Evolutionary conservation across 2,113 vertebrate species (phyloP), one percentile per base, ranked within the genome.

Genomic region (Corydoras sp.): DNA sequence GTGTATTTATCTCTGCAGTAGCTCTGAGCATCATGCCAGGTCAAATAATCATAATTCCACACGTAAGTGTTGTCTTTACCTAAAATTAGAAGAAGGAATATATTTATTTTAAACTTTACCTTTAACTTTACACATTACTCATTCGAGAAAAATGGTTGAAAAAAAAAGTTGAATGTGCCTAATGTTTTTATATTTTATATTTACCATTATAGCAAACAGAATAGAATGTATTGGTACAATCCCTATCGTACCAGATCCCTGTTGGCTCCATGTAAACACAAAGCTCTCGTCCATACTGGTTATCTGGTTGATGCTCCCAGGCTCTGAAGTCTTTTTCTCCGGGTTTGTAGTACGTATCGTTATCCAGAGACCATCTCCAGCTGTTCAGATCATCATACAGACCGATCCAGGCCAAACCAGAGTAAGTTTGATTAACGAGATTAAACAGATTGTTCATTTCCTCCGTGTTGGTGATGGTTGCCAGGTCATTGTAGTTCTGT

Each of bases 131-230:
- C 7, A 43, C 4, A 43, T 4, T 43, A 8, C 35, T 43, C 7
- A 43, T 5, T 43, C 35, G 2, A 43, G 1, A 43, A 43, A 35
- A 43, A 43, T 2, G 4, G 4, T 43, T 43, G 7, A 43, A 4
- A 43, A 43, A 35, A 24, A 24, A 1, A 24, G 18, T 24, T 24
- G 1, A 43, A 43, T 43, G 35, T 43, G 35, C 7, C 7, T 43
- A 43, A 43, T 43, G 35, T 43, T 43, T 43, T 3, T 8, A 64
- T 35, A 0, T n/a, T 50, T n/a, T 30, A 3, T 8, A 12, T 18
- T 76, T 62, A 76, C 74, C 63, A 56, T 71, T 59, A 67, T 56
- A 76, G 14, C 74, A 76, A 59, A 76, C n/a, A 30, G 18, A 66
- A 76, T n/a, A 0, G 4, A 3, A 5, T 10, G 6, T 0, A 15